phyloP scores from a whole-genome alignment of 2,888 invertebrate genomes.

The Dascillus cervinus region DNA sequence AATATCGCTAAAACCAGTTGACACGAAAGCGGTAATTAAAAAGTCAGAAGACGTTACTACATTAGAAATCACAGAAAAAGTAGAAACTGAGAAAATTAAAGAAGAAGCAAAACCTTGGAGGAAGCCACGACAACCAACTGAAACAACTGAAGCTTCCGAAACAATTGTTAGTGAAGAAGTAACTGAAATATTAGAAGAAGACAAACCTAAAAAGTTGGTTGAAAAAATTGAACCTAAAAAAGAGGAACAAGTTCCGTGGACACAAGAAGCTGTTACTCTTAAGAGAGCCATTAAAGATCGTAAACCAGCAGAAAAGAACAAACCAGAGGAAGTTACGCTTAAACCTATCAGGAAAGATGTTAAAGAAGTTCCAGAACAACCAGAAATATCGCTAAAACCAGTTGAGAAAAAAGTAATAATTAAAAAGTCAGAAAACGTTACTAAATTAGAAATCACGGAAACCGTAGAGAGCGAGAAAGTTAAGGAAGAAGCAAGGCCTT shows the following conservation, averaged over 20 bases:
- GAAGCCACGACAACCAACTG: conserved; percentile 13
- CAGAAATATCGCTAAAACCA: conserved; percentile 1
- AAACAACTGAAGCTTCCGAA: conserved; percentile 8
- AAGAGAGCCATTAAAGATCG: conserved; percentile 41
- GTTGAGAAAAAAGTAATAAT: background rate
- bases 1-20: background rate
- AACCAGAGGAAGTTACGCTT: conserved; percentile 43
- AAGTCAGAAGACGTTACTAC: conserved; percentile 3
- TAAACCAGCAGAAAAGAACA: conserved; percentile 46
- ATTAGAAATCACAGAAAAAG: conserved; percentile 11
- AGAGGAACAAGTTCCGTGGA: conserved; percentile 47
- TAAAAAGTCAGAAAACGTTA: background rate
- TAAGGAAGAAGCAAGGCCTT: conserved; percentile 17
- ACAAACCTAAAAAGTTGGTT: conserved; percentile 59
- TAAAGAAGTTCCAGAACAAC: conserved; percentile 22
- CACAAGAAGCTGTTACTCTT: conserved; percentile 51
- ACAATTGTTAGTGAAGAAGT: background rate
- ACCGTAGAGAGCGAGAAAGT: conserved; percentile 6
- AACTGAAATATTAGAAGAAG: conserved; percentile 25
- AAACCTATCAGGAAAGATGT: conserved; percentile 43
- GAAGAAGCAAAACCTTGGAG: conserved; percentile 14
- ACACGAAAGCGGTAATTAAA: background rate
- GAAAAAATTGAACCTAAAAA: conserved; percentile 49
- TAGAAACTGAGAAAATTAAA: conserved; percentile 11
- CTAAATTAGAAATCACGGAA: conserved; percentile 4